Evolutionary conservation across 2,113 vertebrate species (phyloP).

Genomic region (Furnarius figulus): DNA sequence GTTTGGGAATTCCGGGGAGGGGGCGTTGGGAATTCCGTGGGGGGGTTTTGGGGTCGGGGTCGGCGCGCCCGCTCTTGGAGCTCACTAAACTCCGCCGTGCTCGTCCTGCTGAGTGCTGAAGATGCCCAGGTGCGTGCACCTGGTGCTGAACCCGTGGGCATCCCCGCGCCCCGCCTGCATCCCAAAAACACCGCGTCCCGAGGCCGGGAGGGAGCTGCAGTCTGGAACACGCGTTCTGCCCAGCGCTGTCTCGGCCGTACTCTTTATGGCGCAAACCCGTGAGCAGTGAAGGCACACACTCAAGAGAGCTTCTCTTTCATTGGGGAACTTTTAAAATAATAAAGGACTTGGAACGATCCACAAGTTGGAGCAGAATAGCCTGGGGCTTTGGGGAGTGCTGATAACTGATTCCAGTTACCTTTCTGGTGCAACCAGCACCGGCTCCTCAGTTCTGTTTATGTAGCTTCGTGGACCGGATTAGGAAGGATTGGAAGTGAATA

Average conservation of each 20-base stretch:
- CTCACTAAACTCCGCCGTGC: neutral
- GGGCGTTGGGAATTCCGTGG: too few relatives aligned
- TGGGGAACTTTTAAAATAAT: neutral
- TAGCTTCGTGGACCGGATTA: neutral
- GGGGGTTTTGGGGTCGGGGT: too few relatives aligned
- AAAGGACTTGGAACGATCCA: neutral
- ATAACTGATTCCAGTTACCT: neutral
- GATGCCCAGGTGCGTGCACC: neutral
- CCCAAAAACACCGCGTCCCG: neutral
- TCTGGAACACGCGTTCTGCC: neutral
- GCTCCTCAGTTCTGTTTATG: rapidly evolving
- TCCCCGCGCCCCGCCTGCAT: neutral
- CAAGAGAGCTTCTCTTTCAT: neutral
- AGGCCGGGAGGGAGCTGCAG: rapidly evolving
- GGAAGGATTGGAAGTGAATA: neutral
- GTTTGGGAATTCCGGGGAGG: too few relatives aligned
- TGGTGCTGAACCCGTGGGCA: neutral
- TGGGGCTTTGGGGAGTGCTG: neutral
- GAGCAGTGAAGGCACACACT: neutral
- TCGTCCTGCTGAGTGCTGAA: neutral
- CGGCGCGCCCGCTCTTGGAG: rapidly evolving
- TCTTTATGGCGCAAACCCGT: neutral
- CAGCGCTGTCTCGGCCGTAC: neutral
- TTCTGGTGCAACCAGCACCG: neutral
- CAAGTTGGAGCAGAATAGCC: neutral